Base-by-base conservation (phyloP, 2,797 vertebrate species). In the Enteromius unitaeniatus region DNA sequence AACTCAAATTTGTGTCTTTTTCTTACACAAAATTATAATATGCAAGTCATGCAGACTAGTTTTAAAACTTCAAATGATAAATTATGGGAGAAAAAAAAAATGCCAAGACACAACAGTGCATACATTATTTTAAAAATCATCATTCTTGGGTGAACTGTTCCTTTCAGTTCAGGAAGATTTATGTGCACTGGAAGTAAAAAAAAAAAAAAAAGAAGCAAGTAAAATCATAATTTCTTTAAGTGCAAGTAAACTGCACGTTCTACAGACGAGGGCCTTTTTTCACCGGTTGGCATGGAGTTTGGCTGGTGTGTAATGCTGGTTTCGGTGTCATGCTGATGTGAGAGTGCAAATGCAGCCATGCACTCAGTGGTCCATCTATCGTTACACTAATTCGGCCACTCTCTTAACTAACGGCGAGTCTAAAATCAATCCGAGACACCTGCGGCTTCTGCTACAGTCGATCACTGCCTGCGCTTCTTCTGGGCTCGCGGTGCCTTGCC, bases 281-380 rank as follows among this genome's bases (percentile, higher is more conserved):
- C 73, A 89, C 90, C 90, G 90, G 91, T 92, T 92, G 92, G 92
- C 91, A 91, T 93, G 90, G 91, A 88, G 89, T 95, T 94, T 93
- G 94, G 94, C 94, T 95, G 93, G 93, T 93, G 94, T 88, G 88
- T 89, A 93, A 94, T 93, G 94, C 95, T 95, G 95, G 95, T 95
- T 95, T 93, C 92, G 92, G 94, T 95, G 93, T 92, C 85, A 58
- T 31, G 75, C 69, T 76, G 77, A 91, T 93, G 89, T 19, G 74
- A 82, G 91, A 90, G 91, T 92, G 91, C 88, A 89, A 88, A 90
- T 90, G 90, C 88, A 91, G 90, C 90, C 90, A 88, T 90, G 93
- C 89, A 92, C 91, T 90, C 90, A 90, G 91, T 92, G 91, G 90
- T 93, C 93, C 92, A 90, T 90, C 92, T 94, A 93, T 88, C 70